A percentile compares a stretch with the other conserved stretches of the same genome.
Conservation (phyloP, 1,140 invertebrate species). For the Agraylea sexmaculata region DNA sequence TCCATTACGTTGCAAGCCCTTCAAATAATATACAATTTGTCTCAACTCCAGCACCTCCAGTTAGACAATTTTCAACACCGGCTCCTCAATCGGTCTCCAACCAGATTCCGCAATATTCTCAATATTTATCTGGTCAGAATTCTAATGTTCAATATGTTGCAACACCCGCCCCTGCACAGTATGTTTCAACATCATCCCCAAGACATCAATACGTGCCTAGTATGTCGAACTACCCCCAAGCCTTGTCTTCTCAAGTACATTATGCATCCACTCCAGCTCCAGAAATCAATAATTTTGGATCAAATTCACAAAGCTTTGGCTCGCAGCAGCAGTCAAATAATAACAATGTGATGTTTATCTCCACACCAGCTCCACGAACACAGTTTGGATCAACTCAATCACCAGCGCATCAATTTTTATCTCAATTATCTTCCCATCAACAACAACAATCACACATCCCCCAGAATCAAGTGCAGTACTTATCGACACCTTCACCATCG, state of each 20-base stretch:
- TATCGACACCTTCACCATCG: conserved; percentile 30
- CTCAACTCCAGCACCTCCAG: conserved; percentile 23
- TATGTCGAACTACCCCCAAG: conserved; percentile 22
- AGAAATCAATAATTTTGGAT: conserved; percentile 12
- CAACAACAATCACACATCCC: conserved; percentile 8
- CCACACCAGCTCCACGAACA: conserved; percentile 27
- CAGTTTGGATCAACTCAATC: conserved; percentile 17
- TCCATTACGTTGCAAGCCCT: neutral
- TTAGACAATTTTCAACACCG: conserved; percentile 28
- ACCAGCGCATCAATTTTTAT: conserved; percentile 12
- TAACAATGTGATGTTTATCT: conserved; percentile 24
- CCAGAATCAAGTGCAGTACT: conserved; percentile 29
- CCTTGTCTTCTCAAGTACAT: conserved; percentile 13
- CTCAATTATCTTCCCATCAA: conserved; percentile 12
- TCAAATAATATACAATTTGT: neutral
- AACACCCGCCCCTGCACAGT: conserved; percentile 28
- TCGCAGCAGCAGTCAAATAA: conserved; percentile 2
- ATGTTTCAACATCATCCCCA: conserved; percentile 28
- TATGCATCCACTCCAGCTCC: conserved; percentile 17
- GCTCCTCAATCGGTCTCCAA: conserved; percentile 24
- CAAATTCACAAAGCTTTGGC: conserved; percentile 13
- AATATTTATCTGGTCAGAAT: neutral
- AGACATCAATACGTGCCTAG: conserved; percentile 30
- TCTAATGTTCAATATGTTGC: conserved; percentile 13
- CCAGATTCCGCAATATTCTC: conserved; percentile 14